phyloP scores from a whole-genome alignment of 1,140 invertebrate genomes.

The Bombus difficillimus region DNA sequence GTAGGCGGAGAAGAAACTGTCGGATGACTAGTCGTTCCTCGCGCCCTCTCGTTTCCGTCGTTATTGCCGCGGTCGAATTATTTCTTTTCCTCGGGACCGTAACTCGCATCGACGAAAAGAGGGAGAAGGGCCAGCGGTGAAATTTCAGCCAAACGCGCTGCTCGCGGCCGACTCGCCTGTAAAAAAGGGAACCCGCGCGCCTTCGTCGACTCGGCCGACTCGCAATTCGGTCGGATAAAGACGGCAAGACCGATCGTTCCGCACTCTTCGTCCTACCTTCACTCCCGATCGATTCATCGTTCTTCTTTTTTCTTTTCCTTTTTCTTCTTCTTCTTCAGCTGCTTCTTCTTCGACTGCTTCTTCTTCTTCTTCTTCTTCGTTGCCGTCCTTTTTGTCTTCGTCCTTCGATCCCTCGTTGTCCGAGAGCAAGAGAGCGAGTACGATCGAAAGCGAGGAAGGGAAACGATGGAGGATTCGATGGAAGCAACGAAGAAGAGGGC shows the following conservation, averaged over 20 bases:
- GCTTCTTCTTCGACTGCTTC: background rate
- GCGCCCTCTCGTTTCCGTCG: conserved; percentile 44
- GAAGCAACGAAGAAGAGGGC: conserved; percentile 33
- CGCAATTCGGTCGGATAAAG: conserved; percentile 69
- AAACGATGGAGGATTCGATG: background rate
- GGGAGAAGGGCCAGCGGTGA: conserved; percentile 64
- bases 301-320: background rate
- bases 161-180: conserved; percentile 62
- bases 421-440: background rate
- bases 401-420: background rate
- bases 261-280: conserved; percentile 42
- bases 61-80: conserved; percentile 54
- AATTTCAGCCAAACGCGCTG: conserved; percentile 75
- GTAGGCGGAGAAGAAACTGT: conserved; percentile 23
- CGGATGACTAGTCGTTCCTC: conserved; percentile 23
- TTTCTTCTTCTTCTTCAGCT: background rate
- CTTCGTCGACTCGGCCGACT: conserved; percentile 42
- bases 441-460: background rate
- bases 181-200: conserved; percentile 67
- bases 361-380: background rate
- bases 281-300: conserved; percentile 45
- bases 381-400: background rate
- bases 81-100: conserved; percentile 52
- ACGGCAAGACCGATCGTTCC: conserved; percentile 66
- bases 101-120: conserved; percentile 45